These are phyloP conservation scores for Tiaroga cobitis DNA, from an alignment of 2,797 vertebrate genomes.

Conservation along the genomic window DNA sequence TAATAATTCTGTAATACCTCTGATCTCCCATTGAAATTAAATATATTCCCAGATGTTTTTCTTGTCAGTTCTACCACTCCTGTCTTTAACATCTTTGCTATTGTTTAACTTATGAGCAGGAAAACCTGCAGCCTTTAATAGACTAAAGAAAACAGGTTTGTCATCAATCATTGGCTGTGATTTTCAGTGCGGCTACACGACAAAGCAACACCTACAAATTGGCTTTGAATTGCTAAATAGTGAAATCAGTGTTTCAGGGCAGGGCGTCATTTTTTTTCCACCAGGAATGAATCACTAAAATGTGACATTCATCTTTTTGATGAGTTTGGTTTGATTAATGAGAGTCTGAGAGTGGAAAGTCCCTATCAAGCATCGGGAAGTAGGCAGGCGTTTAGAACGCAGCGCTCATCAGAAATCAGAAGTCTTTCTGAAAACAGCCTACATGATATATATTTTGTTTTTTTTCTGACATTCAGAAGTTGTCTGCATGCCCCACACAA, in stretches of 20 bases:
- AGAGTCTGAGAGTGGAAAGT: constrained; percentile 77
- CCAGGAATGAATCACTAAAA: constrained; percentile 77
- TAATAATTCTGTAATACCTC: constrained; percentile 45
- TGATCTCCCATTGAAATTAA: constrained; percentile 52
- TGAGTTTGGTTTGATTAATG: constrained; percentile 79
- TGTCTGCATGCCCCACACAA: constrained; percentile 3
- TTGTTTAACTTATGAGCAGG: constrained; percentile 44
- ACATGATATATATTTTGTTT: background rate
- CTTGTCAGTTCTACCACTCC: constrained; percentile 50
- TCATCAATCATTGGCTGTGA: constrained; percentile 68
- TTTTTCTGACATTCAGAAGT: constrained; percentile 25
- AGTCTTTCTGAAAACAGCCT: background rate
- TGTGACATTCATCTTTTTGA: constrained; percentile 76
- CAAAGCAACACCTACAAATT: constrained; percentile 76
- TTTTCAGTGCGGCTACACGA: constrained; percentile 67
- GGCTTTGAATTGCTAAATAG: constrained; percentile 74
- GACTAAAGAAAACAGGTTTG: constrained; percentile 66
- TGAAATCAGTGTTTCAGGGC: constrained; percentile 76
- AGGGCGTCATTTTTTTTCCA: constrained; percentile 58
- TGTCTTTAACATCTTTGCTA: constrained; percentile 51
- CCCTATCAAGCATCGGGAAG: constrained; percentile 69
- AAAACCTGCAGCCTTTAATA: constrained; percentile 53
- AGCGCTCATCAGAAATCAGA: constrained; percentile 43
- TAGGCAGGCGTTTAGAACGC: constrained; percentile 46
- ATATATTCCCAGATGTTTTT: constrained; percentile 53